Evolutionary conservation across 1,140 invertebrate species (phyloP).

Genomic region (Bombus impatiens): DNA sequence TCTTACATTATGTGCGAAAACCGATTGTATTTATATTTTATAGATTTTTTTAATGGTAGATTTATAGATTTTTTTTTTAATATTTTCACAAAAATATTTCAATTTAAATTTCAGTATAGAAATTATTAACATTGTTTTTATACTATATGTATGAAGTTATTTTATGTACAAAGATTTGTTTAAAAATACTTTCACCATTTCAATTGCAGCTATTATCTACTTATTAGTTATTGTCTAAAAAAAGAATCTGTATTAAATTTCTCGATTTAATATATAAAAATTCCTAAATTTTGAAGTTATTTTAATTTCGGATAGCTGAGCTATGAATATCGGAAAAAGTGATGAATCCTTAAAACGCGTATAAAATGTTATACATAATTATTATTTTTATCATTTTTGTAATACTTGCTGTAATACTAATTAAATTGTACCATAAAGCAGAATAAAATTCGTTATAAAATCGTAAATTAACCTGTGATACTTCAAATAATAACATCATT

Average conservation of each 20-base stretch:
- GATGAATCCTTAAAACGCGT: neutral
- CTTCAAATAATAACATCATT: neutral
- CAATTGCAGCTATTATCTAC: neutral
- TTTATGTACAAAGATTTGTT: conserved; percentile 1
- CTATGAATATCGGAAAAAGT: neutral
- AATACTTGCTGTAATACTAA: neutral
- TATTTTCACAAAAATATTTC: conserved; percentile 16
- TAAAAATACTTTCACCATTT: neutral
- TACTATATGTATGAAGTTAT: conserved; percentile 25
- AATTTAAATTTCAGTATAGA: neutral
- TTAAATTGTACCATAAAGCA: neutral
- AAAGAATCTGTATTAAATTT: neutral
- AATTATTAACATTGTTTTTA: conserved; percentile 3
- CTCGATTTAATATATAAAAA: neutral
- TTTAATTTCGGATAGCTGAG: neutral
- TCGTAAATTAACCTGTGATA: neutral
- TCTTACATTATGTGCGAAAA: too few relatives aligned
- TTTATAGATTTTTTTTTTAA: too few relatives aligned
- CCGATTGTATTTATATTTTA: conserved; percentile 16
- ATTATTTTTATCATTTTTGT: conserved; percentile 4
- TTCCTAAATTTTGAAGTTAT: neutral
- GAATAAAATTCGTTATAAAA: conserved; percentile 8
- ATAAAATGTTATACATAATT: conserved; percentile 24
- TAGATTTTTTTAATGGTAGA: conserved; percentile 13
- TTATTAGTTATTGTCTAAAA: neutral